Base-by-base conservation (phyloP, 2,888 invertebrate genomes). In the Nudaria mundana region DNA sequence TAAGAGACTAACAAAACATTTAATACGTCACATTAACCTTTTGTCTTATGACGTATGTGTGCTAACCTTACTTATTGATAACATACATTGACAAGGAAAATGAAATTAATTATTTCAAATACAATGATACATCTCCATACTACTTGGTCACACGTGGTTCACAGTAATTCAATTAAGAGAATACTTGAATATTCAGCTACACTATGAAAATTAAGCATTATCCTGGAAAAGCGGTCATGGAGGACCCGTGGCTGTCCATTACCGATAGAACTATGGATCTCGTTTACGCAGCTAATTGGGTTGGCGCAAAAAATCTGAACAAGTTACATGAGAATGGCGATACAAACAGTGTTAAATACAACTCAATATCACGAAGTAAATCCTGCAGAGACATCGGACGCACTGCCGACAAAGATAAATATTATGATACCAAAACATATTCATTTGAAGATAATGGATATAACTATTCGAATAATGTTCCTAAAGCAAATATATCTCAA, bases 271-370 rank as follows among this genome's bases (percentile, higher is more conserved):
- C 92, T 48, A 93, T 94, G 94, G 93, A 93, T 61, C 90, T 94
- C 33, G 91, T 94, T 30, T 96, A 96, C 76, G 95, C 95, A 63
- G 95, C 95, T 20, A 96, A 95, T 71, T 96, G 96, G 96, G 90
- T 93, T 48, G 94, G 94, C 65, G 91, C 94, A n/a, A 83, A 87
- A 47, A 91, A 90, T 68, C 78, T 92, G 33, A 86, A 86, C 37
- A 79, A 73, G 26, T 84, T 77, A 48, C 79, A 75, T 53, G 81
- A 72, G 68, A 82, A 71, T 63, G 85, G 67, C 35, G 68, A 69
- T 41, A 66, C 75, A 16, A 76, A 71, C 30, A 78, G 73, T 47
- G 61, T 59, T 13, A 84, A 82, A 71, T 81, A 81, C 30, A 90
- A 87, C 51, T 77, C 90, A 8, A 81, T 89, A 72, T 85, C 89